Percentiles rank a stretch among this genome's conserved stretches.
Evolutionary conservation across 2,888 invertebrate species (phyloP).

Genomic region (Acholoe squamosa): DNA sequence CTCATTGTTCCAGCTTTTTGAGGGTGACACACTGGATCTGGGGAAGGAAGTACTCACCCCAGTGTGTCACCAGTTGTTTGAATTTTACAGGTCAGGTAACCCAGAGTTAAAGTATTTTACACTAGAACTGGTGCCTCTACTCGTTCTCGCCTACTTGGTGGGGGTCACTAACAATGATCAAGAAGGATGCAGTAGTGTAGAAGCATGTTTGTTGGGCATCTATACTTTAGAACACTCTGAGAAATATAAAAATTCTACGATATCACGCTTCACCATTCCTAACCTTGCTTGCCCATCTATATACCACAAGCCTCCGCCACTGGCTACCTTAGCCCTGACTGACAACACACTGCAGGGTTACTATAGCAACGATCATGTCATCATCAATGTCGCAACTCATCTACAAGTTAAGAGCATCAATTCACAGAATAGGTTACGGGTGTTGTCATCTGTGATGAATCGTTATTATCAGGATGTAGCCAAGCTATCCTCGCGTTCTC

Average conservation of each 20-base stretch:
- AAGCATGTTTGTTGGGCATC: not conserved
- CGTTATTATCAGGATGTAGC: not conserved
- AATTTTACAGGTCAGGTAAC: slow-evolving; percentile 93
- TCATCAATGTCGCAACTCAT: not conserved
- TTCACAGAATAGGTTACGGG: not conserved
- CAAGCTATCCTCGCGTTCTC: not conserved
- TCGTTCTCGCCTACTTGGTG: not conserved
- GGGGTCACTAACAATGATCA: not conserved
- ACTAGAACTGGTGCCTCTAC: slow-evolving; percentile 88
- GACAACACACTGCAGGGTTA: not conserved
- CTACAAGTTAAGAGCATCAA: not conserved
- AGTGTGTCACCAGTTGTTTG: slow-evolving; percentile 93
- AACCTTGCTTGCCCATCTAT: not conserved
- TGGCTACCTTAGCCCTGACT: not conserved
- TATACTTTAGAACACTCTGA: not conserved
- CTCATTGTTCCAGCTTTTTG: not conserved
- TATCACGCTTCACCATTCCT: not conserved
- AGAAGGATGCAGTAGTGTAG: slow-evolving; percentile 83
- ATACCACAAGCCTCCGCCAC: not conserved
- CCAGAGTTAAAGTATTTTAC: slow-evolving; percentile 91
- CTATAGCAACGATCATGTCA: not conserved
- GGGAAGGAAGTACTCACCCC: slow-evolving; percentile 86
- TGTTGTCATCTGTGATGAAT: not conserved
- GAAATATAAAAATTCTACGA: not conserved
- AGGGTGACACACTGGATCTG: not conserved